Base-by-base conservation (phyloP, 2,888 invertebrate genomes). In the Eucriotettix oculatus region DNA sequence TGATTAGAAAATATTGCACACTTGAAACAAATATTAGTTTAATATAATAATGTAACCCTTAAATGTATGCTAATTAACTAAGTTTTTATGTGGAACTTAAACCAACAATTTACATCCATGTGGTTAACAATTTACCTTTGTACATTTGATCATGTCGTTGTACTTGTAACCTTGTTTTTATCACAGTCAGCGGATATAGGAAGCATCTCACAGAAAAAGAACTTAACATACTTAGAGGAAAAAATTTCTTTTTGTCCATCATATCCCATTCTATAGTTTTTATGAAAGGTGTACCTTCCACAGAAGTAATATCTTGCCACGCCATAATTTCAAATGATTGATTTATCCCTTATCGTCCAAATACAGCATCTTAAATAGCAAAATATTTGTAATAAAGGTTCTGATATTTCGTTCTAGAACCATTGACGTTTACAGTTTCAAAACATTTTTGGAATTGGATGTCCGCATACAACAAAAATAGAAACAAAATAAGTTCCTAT, bases 201-300 rank as follows among this genome's bases (percentile, higher is more conserved):
- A 88, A 79, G 71, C 85, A 78, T 64, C 84, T 75, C 70, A 90
- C 83, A 65, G 85, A 80, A 67, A 93, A 87, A 56, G 90, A 89
- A 70, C 94, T 95, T 14, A 92, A 75, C 77, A 95, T 87, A 61
- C 93, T 93, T 60, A 97, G 75, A 0, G 96, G 95, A 70, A 91
- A 91, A 72, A 96, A 98, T 71, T 93, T 94, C 56, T 79, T 80
- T 70, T 93, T 95, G 73, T 98, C 90, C 93, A 98, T 90, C 97
- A 98, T 98, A 66, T 94, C 84, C 90, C 96, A 92, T 75, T 98
- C 97, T 64, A 98, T 94, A 10, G 87, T 93, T 41, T 84, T 85
- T 63, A 90, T 87, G 59, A 84, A 80, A 66, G 79, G 59, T n/a
- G 59, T 59, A 1, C 61, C 43, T 53, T 64, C 61, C 57, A 62